These are phyloP conservation scores for Gastrophryne carolinensis DNA, from an alignment of 2,797 vertebrate species.

Conservation along the genomic window DNA sequence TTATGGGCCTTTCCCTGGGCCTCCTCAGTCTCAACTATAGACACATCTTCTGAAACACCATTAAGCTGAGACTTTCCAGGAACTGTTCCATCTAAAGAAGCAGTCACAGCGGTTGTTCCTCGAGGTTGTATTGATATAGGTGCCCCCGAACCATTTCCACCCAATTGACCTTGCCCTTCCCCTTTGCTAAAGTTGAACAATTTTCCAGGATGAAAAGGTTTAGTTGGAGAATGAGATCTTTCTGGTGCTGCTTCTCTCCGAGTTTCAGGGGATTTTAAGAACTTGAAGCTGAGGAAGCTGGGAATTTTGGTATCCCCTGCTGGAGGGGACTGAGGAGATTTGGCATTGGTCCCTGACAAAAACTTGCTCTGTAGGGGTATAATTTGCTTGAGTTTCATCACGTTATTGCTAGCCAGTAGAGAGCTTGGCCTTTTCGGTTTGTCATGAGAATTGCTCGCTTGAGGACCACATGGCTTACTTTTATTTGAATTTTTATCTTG, in stretches of 20 bases:
- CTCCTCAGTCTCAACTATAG: slow-evolving; percentile 69
- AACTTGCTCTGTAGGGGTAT: slow-evolving; percentile 94
- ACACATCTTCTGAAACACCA: slow-evolving; percentile 75
- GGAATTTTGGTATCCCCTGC: slow-evolving; percentile 89
- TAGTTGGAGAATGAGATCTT: slow-evolving; percentile 89
- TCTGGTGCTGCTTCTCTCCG: slow-evolving; percentile 80
- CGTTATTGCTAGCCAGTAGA: slow-evolving; percentile 91
- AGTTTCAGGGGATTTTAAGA: slow-evolving; percentile 92
- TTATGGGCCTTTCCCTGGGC: slow-evolving; percentile 79
- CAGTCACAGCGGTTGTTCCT: slow-evolving; percentile 54
- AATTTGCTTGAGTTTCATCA: slow-evolving; percentile 97
- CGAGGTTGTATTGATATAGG: slow-evolving; percentile 63
- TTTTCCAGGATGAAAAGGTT: slow-evolving; percentile 93
- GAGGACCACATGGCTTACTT: slow-evolving; percentile 62
- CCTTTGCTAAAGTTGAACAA: slow-evolving; percentile 86
- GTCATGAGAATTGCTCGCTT: slow-evolving; percentile 69
- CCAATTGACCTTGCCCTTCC: slow-evolving; percentile 69
- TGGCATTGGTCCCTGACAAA: slow-evolving; percentile 68
- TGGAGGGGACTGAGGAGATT: slow-evolving; percentile 87
- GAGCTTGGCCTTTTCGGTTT: slow-evolving; percentile 96
- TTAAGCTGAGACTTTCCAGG: slow-evolving; percentile 82
- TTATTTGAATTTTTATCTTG: slow-evolving; percentile 82
- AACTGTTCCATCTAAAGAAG: slow-evolving; percentile 61
- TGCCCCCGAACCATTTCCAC: slow-evolving; percentile 51
- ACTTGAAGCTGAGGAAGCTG: slow-evolving; percentile 93